Evolutionary conservation across 2,113 vertebrate genomes (phyloP).

Genomic region (Clarias gariepinus): DNA sequence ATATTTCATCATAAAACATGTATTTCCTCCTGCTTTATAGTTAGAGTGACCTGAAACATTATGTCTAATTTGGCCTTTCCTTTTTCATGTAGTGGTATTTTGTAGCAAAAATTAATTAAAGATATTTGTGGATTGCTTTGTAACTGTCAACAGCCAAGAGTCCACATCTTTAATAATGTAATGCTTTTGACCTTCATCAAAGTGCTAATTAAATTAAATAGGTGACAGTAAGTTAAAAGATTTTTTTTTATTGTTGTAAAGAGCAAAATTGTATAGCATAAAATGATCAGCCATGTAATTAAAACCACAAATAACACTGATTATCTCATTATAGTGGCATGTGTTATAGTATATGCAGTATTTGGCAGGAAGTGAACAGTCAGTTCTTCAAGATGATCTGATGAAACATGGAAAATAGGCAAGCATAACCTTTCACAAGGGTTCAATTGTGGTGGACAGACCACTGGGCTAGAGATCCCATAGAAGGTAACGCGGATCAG

Average conservation of each 20-base stretch:
- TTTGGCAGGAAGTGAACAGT: too few relatives aligned
- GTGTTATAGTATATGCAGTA: too few relatives aligned
- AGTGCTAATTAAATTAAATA: neutral
- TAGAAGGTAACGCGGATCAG: too few relatives aligned
- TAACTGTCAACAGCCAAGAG: neutral
- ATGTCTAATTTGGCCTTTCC: constrained; percentile 58
- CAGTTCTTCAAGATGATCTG: too few relatives aligned
- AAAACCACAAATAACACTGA: too few relatives aligned
- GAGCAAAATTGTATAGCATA: neutral
- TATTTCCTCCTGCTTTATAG: constrained; percentile 48
- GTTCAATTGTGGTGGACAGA: too few relatives aligned
- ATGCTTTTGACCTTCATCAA: neutral
- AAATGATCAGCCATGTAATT: too few relatives aligned
- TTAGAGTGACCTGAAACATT: constrained; percentile 68
- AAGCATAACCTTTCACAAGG: too few relatives aligned
- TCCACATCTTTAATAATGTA: neutral
- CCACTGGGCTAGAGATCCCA: too few relatives aligned
- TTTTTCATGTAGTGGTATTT: constrained; percentile 30
- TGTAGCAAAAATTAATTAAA: constrained; percentile 63
- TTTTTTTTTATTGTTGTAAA: neutral
- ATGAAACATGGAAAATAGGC: too few relatives aligned
- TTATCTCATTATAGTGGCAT: too few relatives aligned
- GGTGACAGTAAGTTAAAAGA: neutral
- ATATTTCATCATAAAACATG: neutral
- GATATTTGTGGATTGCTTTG: constrained; percentile 65